A percentile compares a stretch with the other conserved stretches of the same genome.
phyloP scores from a whole-genome alignment of 2,797 vertebrate genomes.

The Cirrhinus molitorella region DNA sequence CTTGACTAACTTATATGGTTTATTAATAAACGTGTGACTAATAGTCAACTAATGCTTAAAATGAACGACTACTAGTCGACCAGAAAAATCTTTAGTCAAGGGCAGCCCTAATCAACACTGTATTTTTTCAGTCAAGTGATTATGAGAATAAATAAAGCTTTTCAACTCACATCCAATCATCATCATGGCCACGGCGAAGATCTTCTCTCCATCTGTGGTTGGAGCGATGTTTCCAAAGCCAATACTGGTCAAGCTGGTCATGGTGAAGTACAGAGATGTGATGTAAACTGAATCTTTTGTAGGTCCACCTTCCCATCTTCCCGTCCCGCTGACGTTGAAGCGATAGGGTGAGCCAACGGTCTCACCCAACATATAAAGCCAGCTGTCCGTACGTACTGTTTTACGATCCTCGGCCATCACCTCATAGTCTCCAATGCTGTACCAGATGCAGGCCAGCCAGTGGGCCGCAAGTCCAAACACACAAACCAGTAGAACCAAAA shows the following conservation, averaged over 20 bases:
- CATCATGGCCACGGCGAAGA: constrained; percentile 99
- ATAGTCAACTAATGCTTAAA: too few relatives aligned
- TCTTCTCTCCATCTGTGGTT: constrained; percentile 97
- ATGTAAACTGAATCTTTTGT: constrained; percentile 98
- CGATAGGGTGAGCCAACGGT: constrained; percentile 92
- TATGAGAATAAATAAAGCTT: constrained; percentile 1
- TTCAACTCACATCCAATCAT: constrained; percentile 98
- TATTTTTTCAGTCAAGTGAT: background rate
- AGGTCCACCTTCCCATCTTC: constrained; percentile 97
- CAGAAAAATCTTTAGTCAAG: too few relatives aligned
- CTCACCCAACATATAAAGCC: constrained; percentile 93
- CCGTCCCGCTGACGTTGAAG: constrained; percentile 89
- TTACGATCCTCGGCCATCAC: constrained; percentile 96
- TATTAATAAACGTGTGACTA: too few relatives aligned
- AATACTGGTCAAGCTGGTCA: constrained; percentile 98
- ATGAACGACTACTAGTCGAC: too few relatives aligned
- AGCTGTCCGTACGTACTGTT: constrained; percentile 90
- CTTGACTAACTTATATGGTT: too few relatives aligned
- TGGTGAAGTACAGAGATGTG: constrained; percentile 97
- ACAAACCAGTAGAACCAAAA: constrained; percentile 95
- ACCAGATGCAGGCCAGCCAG: constrained; percentile 99
- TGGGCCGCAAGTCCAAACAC: constrained; percentile 97
- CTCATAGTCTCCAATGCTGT: constrained; percentile 99
- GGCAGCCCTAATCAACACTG: background rate
- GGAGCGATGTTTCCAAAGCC: constrained; percentile 99